Conservation (phyloP, 2,888 invertebrate genomes). For the Megaustenia siamemsis region DNA sequence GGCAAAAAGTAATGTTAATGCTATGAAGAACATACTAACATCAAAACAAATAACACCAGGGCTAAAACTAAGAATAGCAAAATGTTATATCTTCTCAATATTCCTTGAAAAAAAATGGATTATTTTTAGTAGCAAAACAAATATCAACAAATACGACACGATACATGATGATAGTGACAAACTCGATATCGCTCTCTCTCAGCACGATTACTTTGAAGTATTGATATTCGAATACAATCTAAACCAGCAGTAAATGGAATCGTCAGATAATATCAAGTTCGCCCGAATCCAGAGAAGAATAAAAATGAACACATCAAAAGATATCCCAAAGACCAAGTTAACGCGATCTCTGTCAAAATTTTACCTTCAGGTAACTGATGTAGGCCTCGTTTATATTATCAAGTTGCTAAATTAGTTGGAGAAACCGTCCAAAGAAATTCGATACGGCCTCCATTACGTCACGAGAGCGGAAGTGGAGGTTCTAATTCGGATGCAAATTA, state of each 20-base stretch:
- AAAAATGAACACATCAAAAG: conserved; percentile 23
- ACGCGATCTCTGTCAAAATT: conserved; percentile 15
- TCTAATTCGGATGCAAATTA: conserved; percentile 42
- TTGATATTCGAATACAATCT: background rate
- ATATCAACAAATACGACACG: no score
- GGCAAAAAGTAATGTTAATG: no score
- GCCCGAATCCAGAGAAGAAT: no score
- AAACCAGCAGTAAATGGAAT: background rate
- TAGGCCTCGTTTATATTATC: conserved; percentile 14
- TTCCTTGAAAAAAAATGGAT: no score
- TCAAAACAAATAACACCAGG: no score
- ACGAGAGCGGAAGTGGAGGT: background rate
- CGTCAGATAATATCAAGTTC: background rate
- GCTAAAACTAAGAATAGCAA: no score
- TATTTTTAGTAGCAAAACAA: no score
- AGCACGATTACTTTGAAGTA: no score
- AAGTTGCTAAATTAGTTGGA: conserved; percentile 25
- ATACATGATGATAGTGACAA: no score
- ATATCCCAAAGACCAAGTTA: background rate
- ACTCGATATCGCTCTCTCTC: no score
- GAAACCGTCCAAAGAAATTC: conserved; percentile 23
- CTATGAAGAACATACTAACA: no score
- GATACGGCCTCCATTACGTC: conserved; percentile 21
- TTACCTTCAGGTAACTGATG: background rate
- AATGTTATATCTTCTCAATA: no score